phyloP scores from a whole-genome alignment of 2,888 invertebrate genomes.

The Lagria hirta region DNA sequence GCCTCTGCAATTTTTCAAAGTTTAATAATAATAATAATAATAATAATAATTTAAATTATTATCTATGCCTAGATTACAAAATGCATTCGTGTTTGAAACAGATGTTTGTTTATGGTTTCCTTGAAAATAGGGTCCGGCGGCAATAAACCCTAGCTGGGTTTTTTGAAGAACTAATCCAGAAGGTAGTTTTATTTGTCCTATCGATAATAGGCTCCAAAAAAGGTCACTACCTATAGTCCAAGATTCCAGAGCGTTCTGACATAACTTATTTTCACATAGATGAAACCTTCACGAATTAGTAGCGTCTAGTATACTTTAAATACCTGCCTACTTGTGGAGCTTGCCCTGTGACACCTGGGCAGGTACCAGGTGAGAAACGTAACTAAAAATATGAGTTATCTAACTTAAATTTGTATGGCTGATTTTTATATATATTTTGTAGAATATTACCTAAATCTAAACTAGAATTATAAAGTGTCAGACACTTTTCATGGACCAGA shows the following conservation, averaged over 20 bases:
- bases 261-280: constrained; percentile 11
- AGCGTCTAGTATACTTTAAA: constrained; percentile 5
- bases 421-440: constrained; percentile 8
- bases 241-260: constrained; percentile 7
- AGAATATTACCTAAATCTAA: constrained; percentile 13
- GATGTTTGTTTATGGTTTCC: neutral
- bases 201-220: no score
- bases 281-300: constrained; percentile 10
- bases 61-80: neutral
- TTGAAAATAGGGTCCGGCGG: neutral
- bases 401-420: constrained; percentile 10
- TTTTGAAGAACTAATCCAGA: neutral
- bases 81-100: neutral
- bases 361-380: no score
- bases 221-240: no score
- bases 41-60: neutral
- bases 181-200: no score
- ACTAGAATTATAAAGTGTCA: no score
- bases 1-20: no score
- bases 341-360: constrained; percentile 8
- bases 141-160: no score
- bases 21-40: no score
- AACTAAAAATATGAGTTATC: constrained; percentile 12
- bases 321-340: constrained; percentile 10
- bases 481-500: no score